Base-by-base conservation (phyloP, 2,113 vertebrate species). In the Hydrolagus affinis region DNA sequence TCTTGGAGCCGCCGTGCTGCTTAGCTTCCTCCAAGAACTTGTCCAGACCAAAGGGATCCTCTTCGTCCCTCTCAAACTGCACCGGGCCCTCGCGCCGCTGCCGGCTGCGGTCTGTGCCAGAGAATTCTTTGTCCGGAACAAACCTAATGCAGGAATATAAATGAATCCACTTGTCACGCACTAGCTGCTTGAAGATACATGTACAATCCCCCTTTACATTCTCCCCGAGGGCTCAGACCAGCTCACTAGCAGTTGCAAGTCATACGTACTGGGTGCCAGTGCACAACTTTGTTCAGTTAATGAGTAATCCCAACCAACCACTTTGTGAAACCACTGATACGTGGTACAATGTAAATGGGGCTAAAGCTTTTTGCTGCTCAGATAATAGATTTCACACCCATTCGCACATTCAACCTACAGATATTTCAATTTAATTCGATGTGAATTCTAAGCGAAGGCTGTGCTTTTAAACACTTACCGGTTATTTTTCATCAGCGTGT, bases 21-120 rank as follows among this genome's bases (percentile, higher is more conserved):
- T 99, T 99, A 59, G 97, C 98, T 90, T 99, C 96, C 90, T 99
- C 96, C 93, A 99, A 96, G 94, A 99, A 99, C 91, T 98, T 98
- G 89, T 99, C 97, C 92, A 99, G 92, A 91, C 98, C 97, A 74
- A 99, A 99, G 3, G 97, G 97, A 95, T 99, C 98, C 87, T 98
- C 97, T 76, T 86, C 86, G n/a, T 86, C 86, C 60, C 75, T 73
- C 87, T 99, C 98, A 91, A 98, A 98, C 86, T 98, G 96, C 85
- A 99, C 98, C 0, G 98, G 98, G 59, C 97, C 97, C 11, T 98
- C 98, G 28, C 95, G 90, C 70, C 96, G 93, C 85, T 96, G 95
- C 19, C 44, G 44, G 44, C 92, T 94, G 0, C 96, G 95, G 87
- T 99, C 97, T 0, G 95, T 93, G 25, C 96, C 98, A 0, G 96